Evolutionary conservation across 2,113 vertebrate species (phyloP).

Genomic region (Psilopsiagon aymara): DNA sequence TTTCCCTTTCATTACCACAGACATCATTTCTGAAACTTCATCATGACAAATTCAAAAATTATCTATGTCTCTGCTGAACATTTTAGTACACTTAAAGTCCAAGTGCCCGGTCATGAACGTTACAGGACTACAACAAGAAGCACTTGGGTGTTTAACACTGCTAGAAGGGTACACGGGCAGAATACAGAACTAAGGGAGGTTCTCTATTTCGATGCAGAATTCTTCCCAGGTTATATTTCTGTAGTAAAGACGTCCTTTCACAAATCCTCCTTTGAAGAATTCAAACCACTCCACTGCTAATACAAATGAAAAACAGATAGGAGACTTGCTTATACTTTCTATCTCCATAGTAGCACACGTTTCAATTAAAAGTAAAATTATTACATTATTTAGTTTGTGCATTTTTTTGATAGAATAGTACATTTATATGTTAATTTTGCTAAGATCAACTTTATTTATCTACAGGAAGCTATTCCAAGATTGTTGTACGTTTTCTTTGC

Average conservation of each 20-base stretch:
- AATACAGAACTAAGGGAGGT: neutral
- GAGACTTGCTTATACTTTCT: conserved; percentile 44
- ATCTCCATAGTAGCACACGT: conserved; percentile 24
- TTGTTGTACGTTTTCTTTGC: conserved; percentile 79
- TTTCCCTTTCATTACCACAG: neutral
- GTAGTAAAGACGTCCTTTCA: neutral
- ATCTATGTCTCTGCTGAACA: neutral
- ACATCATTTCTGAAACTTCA: neutral
- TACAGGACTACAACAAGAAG: neutral
- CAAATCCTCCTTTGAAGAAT: conserved; percentile 24
- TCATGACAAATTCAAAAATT: neutral
- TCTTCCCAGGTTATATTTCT: neutral
- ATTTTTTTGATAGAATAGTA: conserved; percentile 77
- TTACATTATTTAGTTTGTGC: conserved; percentile 64
- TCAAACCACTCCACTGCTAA: neutral
- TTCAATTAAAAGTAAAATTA: conserved; percentile 83
- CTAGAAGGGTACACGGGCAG: neutral
- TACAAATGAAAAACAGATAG: neutral
- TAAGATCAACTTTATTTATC: conserved; percentile 85
- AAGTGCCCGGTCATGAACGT: rapidly evolving
- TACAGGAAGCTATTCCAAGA: conserved; percentile 77
- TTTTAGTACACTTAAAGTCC: neutral
- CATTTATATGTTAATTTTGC: conserved; percentile 84
- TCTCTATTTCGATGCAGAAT: neutral
- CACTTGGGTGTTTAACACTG: neutral